Percentiles rank a stretch among this genome's conserved stretches.
phyloP scores from a whole-genome alignment of 2,113 vertebrate genomes.

The Dicerorhinus sumatrensis region DNA sequence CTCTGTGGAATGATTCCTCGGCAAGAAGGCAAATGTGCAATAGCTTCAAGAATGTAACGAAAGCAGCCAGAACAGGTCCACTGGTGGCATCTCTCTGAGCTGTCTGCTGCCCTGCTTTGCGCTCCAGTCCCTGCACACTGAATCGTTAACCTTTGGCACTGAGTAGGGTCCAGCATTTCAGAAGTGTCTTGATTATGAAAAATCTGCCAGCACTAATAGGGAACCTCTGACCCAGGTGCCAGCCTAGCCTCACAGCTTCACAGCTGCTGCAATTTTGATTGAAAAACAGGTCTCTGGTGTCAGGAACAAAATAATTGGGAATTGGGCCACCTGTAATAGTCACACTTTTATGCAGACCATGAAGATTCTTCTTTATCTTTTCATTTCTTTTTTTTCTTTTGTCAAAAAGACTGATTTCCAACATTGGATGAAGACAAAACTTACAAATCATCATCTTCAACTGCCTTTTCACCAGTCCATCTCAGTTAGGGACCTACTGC shows the following conservation, averaged over 20 bases:
- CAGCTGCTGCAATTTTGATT: slow-evolving; percentile 77
- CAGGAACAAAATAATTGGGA: slow-evolving; percentile 80
- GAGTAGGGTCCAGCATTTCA: slow-evolving; percentile 78
- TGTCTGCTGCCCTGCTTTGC: slow-evolving; percentile 57
- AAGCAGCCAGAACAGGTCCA: slow-evolving; percentile 53
- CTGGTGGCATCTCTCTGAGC: slow-evolving; percentile 56
- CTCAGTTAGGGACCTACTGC: neutral
- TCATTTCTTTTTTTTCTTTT: slow-evolving; percentile 1
- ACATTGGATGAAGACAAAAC: slow-evolving; percentile 54
- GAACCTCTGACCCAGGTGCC: slow-evolving; percentile 75
- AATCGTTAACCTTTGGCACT: slow-evolving; percentile 71
- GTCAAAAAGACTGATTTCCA: slow-evolving; percentile 61
- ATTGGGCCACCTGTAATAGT: slow-evolving; percentile 80
- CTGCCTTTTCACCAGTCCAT: neutral
- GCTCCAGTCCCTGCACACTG: slow-evolving; percentile 58
- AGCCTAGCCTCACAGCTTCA: slow-evolving; percentile 75
- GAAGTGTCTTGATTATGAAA: slow-evolving; percentile 76
- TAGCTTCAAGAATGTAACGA: slow-evolving; percentile 41
- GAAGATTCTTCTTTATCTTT: slow-evolving; percentile 53
- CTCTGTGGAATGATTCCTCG: slow-evolving; percentile 59
- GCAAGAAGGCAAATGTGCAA: slow-evolving; percentile 65
- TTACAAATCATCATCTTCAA: slow-evolving; percentile 59
- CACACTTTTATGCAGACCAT: slow-evolving; percentile 75
- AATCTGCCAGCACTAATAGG: slow-evolving; percentile 62
- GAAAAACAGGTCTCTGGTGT: slow-evolving; percentile 82